These are phyloP conservation scores for Plecturocebus donacophilus DNA, from an alignment of 2,113 vertebrate genomes.

Conservation along the genomic window DNA sequence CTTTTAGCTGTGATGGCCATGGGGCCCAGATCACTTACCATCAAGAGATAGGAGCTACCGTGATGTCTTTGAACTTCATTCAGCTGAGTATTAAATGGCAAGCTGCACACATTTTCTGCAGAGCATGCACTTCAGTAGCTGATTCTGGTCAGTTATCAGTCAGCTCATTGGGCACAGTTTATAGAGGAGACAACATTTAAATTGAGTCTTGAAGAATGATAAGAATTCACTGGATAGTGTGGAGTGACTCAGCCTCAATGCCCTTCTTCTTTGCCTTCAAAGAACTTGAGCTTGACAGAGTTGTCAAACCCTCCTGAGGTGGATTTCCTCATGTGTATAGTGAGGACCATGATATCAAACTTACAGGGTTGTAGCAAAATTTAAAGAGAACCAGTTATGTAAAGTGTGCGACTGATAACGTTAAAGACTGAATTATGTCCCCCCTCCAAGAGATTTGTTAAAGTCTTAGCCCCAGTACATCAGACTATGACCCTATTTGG, in stretches of 20 bases:
- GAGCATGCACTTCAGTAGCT: no score
- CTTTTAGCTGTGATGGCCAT: neutral
- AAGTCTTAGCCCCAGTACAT: neutral
- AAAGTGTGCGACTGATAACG: accelerated
- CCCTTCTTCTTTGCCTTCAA: neutral
- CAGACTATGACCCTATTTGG: neutral
- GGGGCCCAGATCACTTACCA: neutral
- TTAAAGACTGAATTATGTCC: no score
- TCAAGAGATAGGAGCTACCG: neutral
- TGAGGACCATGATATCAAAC: neutral
- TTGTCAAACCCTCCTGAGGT: neutral
- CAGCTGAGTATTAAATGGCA: neutral
- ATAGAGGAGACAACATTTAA: accelerated
- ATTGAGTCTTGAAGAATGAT: neutral
- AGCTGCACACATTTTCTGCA: neutral
- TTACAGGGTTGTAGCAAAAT: neutral
- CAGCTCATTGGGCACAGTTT: no score
- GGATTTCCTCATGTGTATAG: neutral
- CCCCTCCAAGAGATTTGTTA: neutral
- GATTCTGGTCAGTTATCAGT: no score
- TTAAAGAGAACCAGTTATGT: neutral
- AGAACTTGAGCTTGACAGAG: no score
- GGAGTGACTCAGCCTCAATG: accelerated
- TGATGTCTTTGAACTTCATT: neutral
- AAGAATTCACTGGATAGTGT: neutral